Evolutionary conservation across 2,797 vertebrate genomes (phyloP), one percentile per base, ranked within the genome.

Genomic region (Chaetophractus vellerosus): DNA sequence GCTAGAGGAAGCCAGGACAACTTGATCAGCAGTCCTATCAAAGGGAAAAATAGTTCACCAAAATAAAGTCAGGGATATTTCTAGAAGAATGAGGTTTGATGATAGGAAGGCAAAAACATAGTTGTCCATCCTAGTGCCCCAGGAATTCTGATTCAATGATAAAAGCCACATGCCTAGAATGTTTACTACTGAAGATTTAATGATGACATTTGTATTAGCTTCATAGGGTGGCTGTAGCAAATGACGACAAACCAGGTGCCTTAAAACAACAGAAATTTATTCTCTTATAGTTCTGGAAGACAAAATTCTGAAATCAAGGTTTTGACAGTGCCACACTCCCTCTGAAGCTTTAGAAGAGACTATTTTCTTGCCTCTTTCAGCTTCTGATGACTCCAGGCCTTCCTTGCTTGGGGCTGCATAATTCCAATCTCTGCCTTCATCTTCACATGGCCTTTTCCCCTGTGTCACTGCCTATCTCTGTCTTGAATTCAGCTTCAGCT

Each of bases 231-330:
- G 10, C 33, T 23, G 2, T 82, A 59, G 57, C 61, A 61, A 75
- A 59, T 91, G 38, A 41, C 88, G 45, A 63, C n/a, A 87, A 55
- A 61, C 26, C 28, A 15, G 24, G 23, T 91, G 50, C 61, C 41
- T 93, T 69, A 61, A 75, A 75, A 69, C 48, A 91, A 52, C 6
- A 63, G 28, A 41, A 83, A 83, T 64, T 82, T 83, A 75, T 21
- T 75, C 28, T 52, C 26, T 74, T 45, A 41, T 19, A 12, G 28
- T 83, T 75, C 41, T 24, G 61, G 57, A 66, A 45, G 16, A 36
- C 63, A 31, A 24, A 66, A 76, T 31, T 28, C 71, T 76, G 33
- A 50, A 76, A 83, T 69, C 61, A 76, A 79, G 72, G 9, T 31
- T 24, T 52, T 23, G 19, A 18, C n/a, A 38, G 52, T 36, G 55